Evolutionary conservation across 2,113 vertebrate genomes (phyloP).

Genomic region (Microcebus griseorufus): DNA sequence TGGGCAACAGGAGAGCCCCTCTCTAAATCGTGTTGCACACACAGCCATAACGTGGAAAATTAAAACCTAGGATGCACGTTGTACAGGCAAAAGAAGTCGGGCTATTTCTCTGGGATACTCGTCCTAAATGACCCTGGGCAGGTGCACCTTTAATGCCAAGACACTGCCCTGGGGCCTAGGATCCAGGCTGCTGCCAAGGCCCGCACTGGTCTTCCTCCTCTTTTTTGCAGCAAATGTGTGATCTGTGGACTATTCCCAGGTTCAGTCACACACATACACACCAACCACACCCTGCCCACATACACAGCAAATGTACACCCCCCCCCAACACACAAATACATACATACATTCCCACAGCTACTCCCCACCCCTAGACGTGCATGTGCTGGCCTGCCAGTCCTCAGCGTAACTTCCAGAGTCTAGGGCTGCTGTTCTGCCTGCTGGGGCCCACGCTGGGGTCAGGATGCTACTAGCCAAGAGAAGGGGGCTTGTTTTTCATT

Average conservation of each 20-base stretch:
- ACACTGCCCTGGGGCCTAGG: neutral
- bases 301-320: neutral
- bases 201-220: neutral
- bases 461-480: neutral
- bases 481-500: neutral
- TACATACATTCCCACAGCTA: fast-evolving
- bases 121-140: neutral
- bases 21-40: neutral
- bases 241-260: neutral
- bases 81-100: neutral
- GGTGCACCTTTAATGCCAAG: neutral
- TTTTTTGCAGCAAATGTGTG: neutral
- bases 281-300: neutral
- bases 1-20: neutral
- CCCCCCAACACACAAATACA: neutral
- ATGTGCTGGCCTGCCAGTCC: neutral
- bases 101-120: neutral
- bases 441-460: neutral
- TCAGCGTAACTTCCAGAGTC: neutral
- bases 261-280: neutral
- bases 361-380: neutral
- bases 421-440: neutral
- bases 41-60: neutral
- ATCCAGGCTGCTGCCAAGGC: neutral
- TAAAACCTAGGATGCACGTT: neutral